Conservation (phyloP, 2,797 vertebrate species). For the Aldrovandia affinis region DNA sequence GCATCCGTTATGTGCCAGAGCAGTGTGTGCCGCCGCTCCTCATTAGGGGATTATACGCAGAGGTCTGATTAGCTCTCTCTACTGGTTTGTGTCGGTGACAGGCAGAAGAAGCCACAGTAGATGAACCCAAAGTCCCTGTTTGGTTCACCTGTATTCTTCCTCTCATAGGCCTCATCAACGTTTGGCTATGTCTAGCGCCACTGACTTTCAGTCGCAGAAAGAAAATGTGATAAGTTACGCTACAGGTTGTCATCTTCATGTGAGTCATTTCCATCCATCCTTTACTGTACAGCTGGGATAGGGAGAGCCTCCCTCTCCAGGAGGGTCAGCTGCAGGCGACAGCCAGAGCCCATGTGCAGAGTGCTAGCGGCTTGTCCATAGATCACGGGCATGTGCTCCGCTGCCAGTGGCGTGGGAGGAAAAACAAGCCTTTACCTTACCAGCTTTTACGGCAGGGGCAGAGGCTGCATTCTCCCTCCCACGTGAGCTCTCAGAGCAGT, state of each 20-base stretch:
- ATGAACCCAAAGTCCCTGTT: conserved; percentile 28
- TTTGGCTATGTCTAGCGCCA: background rate
- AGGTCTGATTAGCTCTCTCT: conserved; percentile 19
- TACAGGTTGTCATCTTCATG: conserved; percentile 4
- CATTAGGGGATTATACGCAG: background rate
- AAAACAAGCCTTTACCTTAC: background rate
- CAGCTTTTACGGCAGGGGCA: background rate
- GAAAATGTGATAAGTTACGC: conserved; percentile 26
- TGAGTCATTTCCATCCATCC: conserved; percentile 23
- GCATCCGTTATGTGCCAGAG: background rate
- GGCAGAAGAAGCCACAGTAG: background rate
- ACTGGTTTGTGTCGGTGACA: conserved; percentile 22
- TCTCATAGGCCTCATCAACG: background rate
- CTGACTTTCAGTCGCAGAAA: background rate
- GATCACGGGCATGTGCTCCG: background rate
- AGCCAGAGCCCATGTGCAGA: background rate
- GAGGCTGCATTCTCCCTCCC: background rate
- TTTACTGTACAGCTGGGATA: conserved; percentile 1
- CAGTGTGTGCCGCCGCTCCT: conserved; percentile 14
- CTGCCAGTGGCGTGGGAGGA: background rate
- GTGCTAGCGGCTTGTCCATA: background rate
- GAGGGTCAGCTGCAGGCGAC: background rate
- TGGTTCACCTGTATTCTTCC: conserved; percentile 29
- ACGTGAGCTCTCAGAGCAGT: background rate
- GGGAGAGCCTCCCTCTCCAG: background rate